These are phyloP conservation scores for Symphodus melops DNA, from an alignment of 2,113 vertebrate genomes.

Conservation along the genomic window DNA sequence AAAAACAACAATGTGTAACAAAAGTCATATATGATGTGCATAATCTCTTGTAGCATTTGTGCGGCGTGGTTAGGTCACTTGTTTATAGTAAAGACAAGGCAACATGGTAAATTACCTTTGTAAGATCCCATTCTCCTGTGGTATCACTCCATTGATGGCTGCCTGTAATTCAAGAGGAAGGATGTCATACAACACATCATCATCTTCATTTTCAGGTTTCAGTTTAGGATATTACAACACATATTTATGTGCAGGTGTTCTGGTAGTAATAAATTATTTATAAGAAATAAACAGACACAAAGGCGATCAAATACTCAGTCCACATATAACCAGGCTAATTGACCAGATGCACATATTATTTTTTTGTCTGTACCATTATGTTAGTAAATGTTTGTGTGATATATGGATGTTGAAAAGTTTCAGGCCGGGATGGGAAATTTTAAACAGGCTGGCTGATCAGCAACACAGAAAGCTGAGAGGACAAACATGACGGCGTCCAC, in stretches of 20 bases:
- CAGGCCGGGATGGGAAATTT: conserved; percentile 12
- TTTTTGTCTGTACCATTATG: background rate
- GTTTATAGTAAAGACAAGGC: background rate
- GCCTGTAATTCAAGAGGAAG: conserved; percentile 85
- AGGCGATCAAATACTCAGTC: no score
- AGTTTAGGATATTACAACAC: no score
- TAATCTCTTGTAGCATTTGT: background rate
- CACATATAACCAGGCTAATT: background rate
- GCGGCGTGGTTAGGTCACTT: background rate
- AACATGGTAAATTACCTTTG: conserved; percentile 87
- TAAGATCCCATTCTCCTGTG: conserved; percentile 98
- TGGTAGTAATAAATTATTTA: no score
- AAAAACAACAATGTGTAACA: background rate
- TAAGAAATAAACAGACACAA: no score
- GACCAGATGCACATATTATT: background rate
- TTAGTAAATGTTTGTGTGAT: background rate
- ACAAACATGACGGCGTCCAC: conserved; percentile 28
- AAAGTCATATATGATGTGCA: background rate
- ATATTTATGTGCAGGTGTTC: no score
- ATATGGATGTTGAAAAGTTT: background rate
- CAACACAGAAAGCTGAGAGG: conserved; percentile 27
- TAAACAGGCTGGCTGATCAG: background rate
- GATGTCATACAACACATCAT: background rate
- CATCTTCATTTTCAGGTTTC: no score
- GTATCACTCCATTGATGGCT: conserved; percentile 99